phyloP scores from a whole-genome alignment of 2,888 invertebrate genomes.

The Ypsolopha sequella region DNA sequence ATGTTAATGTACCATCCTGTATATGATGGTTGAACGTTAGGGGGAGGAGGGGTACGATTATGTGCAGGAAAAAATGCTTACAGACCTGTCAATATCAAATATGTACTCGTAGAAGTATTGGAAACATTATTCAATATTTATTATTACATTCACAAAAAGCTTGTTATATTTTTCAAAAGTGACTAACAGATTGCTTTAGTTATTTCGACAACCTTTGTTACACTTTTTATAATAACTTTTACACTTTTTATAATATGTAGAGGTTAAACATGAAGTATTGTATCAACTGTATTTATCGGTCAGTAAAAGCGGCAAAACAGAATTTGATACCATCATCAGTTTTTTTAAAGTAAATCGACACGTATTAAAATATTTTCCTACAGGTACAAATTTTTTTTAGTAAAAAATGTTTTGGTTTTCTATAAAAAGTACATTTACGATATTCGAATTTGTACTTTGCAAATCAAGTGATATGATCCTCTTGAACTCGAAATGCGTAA shows the following conservation, averaged over 20 bases:
- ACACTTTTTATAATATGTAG: slow-evolving; percentile 16
- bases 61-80: slow-evolving; percentile 26
- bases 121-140: slow-evolving; percentile 23
- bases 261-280: slow-evolving; percentile 4
- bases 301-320: too few relatives aligned
- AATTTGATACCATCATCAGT: slow-evolving; percentile 4
- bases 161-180: slow-evolving; percentile 49
- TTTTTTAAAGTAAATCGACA: neutral
- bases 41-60: too few relatives aligned
- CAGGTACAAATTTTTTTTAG: too few relatives aligned
- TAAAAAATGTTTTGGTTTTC: neutral
- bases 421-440: slow-evolving; percentile 3
- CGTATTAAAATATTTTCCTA: too few relatives aligned
- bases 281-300: too few relatives aligned
- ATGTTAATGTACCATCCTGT: too few relatives aligned
- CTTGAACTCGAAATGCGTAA: too few relatives aligned
- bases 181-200: slow-evolving; percentile 49
- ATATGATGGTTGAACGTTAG: too few relatives aligned
- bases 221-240: slow-evolving; percentile 18
- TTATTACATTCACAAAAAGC: slow-evolving; percentile 54
- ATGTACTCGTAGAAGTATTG: slow-evolving; percentile 9
- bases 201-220: slow-evolving; percentile 37
- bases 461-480: slow-evolving; percentile 31
- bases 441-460: slow-evolving; percentile 32
- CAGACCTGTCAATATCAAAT: slow-evolving; percentile 22